phyloP scores from a whole-genome alignment of 37 sponge, comb jelly and placozoan genomes.

The Corticium candelabrum region DNA sequence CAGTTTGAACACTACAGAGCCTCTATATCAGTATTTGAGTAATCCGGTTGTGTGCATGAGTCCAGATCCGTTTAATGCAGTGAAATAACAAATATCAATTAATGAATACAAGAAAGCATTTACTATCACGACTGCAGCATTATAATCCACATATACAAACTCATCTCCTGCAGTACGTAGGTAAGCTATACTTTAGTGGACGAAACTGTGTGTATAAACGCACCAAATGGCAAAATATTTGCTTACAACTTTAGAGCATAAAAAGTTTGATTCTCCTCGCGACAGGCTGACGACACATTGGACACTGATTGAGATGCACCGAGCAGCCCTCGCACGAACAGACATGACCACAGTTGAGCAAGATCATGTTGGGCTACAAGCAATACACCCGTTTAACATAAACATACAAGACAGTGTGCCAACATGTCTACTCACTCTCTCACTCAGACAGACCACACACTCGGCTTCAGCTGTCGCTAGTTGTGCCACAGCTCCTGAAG shows the following conservation, averaged over 20 bases:
- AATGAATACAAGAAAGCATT: no score
- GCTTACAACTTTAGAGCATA: not conserved
- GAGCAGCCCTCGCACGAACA: conserved; percentile 1
- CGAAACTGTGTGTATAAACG: no score
- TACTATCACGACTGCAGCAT: no score
- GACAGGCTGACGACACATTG: not conserved
- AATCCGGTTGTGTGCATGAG: no score
- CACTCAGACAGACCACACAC: not conserved
- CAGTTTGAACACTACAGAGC: no score
- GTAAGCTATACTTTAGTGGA: no score
- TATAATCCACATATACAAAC: no score
- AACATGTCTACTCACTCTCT: not conserved
- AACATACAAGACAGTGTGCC: not conserved
- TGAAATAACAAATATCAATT: no score
- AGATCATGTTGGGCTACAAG: not conserved
- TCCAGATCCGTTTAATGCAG: no score
- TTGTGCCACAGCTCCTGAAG: not conserved
- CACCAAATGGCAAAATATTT: no score
- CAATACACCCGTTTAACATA: not conserved
- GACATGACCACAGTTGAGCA: not conserved
- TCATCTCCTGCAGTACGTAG: no score
- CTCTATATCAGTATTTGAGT: no score
- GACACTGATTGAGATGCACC: not conserved
- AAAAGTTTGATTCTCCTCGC: not conserved
- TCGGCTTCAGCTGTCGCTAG: not conserved